phyloP scores from a whole-genome alignment of 2,888 invertebrate species.

The Stenodema calcarata region DNA sequence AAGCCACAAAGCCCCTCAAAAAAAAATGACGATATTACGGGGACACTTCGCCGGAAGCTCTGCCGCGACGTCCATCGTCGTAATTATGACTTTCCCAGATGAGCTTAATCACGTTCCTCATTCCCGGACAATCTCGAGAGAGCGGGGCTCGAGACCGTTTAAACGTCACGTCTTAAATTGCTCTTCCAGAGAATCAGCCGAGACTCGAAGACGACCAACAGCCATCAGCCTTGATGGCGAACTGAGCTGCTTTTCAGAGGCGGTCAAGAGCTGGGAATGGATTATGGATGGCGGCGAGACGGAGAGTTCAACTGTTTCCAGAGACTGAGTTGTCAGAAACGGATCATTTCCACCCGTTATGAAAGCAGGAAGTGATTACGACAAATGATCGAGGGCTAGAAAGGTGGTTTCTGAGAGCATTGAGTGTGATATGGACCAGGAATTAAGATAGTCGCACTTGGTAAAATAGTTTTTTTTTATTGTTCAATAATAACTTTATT shows the following conservation, averaged over 20 bases:
- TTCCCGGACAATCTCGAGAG: background rate
- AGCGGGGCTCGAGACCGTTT: background rate
- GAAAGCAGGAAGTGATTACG: background rate
- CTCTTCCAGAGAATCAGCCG: background rate
- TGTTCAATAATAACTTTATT: too few relatives aligned
- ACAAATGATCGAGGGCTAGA: background rate
- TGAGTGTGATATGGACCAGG: too few relatives aligned
- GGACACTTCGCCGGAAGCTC: background rate
- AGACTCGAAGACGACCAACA: background rate
- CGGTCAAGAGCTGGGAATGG: background rate
- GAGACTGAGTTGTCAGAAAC: background rate
- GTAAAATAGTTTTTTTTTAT: too few relatives aligned
- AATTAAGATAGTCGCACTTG: too few relatives aligned
- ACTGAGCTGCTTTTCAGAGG: background rate
- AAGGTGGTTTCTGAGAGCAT: background rate
- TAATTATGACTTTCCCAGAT: constrained; percentile 12
- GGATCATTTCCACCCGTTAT: background rate
- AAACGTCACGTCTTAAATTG: constrained; percentile 5
- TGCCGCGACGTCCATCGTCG: background rate
- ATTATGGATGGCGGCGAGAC: background rate
- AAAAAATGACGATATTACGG: background rate
- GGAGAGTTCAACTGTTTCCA: too few relatives aligned
- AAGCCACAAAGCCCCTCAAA: too few relatives aligned
- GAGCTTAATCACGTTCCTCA: constrained; percentile 1
- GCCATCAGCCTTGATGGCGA: background rate